Conservation (phyloP, 1,140 invertebrate species). For the Paralvinella palmiformis region DNA sequence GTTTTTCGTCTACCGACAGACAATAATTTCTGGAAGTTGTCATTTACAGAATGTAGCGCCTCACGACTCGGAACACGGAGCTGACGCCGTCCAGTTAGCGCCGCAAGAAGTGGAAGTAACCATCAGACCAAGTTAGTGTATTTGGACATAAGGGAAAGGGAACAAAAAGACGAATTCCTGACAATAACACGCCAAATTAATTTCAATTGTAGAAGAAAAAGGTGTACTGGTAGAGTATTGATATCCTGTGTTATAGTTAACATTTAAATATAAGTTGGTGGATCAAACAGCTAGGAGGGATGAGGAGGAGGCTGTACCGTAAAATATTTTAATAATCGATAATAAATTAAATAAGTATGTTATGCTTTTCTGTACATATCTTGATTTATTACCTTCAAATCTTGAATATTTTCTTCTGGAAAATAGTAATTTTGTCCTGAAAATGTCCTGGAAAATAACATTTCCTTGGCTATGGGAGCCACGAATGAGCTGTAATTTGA, state of each 20-base stretch:
- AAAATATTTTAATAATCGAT: too few relatives aligned
- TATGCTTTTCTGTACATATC: too few relatives aligned
- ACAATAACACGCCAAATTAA: not conserved
- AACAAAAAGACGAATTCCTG: too few relatives aligned
- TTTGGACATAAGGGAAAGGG: not conserved
- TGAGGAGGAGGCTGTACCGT: too few relatives aligned
- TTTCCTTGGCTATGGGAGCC: not conserved
- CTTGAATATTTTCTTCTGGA: not conserved
- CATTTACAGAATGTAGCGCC: not conserved
- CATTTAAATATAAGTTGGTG: not conserved
- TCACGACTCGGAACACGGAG: slow-evolving; percentile 25
- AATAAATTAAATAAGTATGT: too few relatives aligned
- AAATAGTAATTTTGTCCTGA: not conserved
- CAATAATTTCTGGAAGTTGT: not conserved
- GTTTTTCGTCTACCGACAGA: not conserved
- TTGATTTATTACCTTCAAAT: slow-evolving; percentile 1
- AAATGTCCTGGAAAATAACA: not conserved
- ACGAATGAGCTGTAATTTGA: not conserved
- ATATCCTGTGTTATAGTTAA: not conserved
- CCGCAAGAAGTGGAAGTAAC: slow-evolving; percentile 73
- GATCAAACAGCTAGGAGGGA: too few relatives aligned
- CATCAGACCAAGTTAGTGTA: slow-evolving; percentile 70
- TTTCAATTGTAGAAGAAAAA: slow-evolving; percentile 15
- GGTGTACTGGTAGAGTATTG: not conserved
- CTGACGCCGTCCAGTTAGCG: slow-evolving; percentile 72